phyloP scores from a whole-genome alignment of 1,140 invertebrate species.

The Cheumatopsyche charites region DNA sequence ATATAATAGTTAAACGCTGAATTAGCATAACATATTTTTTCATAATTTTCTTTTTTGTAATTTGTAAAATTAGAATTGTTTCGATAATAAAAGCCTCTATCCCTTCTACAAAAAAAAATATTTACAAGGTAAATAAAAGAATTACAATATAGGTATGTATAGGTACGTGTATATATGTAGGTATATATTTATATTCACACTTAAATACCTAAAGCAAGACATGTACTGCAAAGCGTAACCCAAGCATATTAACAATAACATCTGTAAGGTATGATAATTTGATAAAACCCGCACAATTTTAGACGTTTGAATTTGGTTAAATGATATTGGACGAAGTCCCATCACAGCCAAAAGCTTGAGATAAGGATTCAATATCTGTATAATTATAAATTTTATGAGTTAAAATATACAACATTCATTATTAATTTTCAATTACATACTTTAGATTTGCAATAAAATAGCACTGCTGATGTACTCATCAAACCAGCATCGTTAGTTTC shows the following conservation, averaged over 20 bases:
- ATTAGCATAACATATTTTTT: conserved; percentile 71
- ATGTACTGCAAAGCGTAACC: conserved; percentile 80
- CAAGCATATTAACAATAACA: conserved; percentile 67
- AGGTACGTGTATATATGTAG: background rate
- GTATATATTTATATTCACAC: conserved; percentile 28
- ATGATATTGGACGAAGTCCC: conserved; percentile 72
- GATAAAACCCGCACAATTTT: conserved; percentile 65
- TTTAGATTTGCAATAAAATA: conserved; percentile 79
- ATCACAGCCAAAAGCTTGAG: conserved; percentile 73
- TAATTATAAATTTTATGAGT: conserved; percentile 36
- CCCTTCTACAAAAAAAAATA: conserved; percentile 62
- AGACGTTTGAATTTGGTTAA: conserved; percentile 65
- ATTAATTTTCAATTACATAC: conserved; percentile 50
- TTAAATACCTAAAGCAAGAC: conserved; percentile 71
- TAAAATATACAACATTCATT: conserved; percentile 8
- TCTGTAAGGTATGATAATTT: conserved; percentile 71
- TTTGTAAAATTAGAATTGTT: conserved; percentile 14
- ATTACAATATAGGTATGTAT: too few relatives aligned
- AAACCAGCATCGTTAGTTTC: conserved; percentile 69
- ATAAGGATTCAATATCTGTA: conserved; percentile 74
- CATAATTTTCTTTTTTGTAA: conserved; percentile 48
- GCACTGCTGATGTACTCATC: conserved; percentile 74
- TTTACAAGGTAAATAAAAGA: background rate
- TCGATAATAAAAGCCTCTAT: conserved; percentile 75
- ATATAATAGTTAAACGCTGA: conserved; percentile 77